A percentile compares a stretch with the other conserved stretches of the same genome.
phyloP scores from a whole-genome alignment of 1,140 invertebrate genomes.

The Anoplolepis gracilipes region DNA sequence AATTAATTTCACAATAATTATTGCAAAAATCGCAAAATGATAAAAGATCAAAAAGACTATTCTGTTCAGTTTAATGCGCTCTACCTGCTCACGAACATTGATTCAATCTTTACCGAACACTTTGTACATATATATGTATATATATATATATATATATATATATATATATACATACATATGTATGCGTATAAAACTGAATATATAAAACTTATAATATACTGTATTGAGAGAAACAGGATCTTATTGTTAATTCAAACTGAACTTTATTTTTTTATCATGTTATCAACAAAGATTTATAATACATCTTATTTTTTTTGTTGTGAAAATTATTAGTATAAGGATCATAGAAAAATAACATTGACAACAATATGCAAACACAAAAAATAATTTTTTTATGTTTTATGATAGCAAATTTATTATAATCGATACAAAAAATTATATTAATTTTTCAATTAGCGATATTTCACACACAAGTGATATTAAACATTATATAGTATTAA shows the following conservation, averaged over 20 bases:
- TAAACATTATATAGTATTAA: constrained; percentile 34
- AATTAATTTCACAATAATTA: too few species aligned
- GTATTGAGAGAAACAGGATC: too few species aligned
- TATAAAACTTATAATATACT: too few species aligned
- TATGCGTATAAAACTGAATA: too few species aligned
- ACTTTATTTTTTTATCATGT: neutral
- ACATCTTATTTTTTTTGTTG: neutral
- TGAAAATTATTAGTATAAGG: neutral
- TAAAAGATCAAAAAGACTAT: too few species aligned
- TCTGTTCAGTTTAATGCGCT: too few species aligned
- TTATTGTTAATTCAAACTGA: too few species aligned
- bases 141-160: neutral
- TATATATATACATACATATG: too few species aligned
- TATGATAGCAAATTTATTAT: constrained; percentile 41
- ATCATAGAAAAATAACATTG: neutral
- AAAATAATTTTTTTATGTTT: neutral
- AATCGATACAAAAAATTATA: constrained; percentile 23
- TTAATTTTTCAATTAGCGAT: constrained; percentile 21
- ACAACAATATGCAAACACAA: neutral
- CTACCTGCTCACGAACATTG: too few species aligned
- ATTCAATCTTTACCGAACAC: too few species aligned
- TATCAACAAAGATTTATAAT: neutral
- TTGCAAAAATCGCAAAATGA: too few species aligned
- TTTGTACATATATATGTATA: too few species aligned
- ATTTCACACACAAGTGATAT: neutral